These are phyloP conservation scores for Wiebesia pumilae DNA, from an alignment of 1,140 invertebrate genomes.

Conservation along the genomic window DNA sequence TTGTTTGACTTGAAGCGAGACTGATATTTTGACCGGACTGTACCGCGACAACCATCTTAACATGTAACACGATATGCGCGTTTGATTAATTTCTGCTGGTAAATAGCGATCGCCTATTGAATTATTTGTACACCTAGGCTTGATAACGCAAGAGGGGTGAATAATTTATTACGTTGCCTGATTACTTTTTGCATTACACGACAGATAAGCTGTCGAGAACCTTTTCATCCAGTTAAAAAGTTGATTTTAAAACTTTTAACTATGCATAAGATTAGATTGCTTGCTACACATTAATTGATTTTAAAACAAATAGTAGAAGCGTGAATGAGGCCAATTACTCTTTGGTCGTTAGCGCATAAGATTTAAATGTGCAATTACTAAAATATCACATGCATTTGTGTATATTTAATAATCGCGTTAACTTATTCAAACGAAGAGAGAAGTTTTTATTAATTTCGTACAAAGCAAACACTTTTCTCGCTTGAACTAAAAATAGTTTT, in stretches of 20 bases:
- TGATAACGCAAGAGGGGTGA: not conserved
- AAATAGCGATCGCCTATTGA: not conserved
- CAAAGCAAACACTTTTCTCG: not conserved
- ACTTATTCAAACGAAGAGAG: not conserved
- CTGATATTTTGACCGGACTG: not conserved
- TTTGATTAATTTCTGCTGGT: not conserved
- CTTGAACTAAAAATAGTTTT: not conserved
- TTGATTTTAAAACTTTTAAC: constrained; percentile 4
- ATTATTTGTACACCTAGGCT: constrained; percentile 18
- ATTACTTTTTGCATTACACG: constrained; percentile 23
- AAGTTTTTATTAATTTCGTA: not conserved
- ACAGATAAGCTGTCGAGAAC: not conserved
- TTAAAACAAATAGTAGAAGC: not conserved
- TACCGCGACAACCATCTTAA: not conserved
- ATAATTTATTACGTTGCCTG: constrained; percentile 8
- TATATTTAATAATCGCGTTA: not conserved
- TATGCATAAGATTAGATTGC: constrained; percentile 2
- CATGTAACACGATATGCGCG: not conserved
- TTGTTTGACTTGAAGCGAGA: not conserved
- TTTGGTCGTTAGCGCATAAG: not conserved
- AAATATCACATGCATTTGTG: not conserved
- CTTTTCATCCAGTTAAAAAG: not conserved
- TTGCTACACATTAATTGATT: not conserved
- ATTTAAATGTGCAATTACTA: not conserved
- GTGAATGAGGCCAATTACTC: not conserved